These are phyloP conservation scores for Drosophila athabasca DNA, from an alignment of 1,140 invertebrate genomes.

Conservation along the genomic window DNA sequence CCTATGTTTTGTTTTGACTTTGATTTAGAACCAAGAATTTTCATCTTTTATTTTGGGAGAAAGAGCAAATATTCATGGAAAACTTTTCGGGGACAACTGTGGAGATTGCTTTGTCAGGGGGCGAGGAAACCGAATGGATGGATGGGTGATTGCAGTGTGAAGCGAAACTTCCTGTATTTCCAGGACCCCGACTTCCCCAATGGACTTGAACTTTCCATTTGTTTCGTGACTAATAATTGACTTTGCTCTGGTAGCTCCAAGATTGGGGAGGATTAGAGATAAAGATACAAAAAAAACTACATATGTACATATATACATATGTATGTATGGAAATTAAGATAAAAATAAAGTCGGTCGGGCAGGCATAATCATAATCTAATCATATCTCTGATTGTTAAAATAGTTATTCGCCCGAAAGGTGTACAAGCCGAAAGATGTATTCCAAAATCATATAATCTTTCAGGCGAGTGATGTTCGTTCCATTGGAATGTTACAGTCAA, in stretches of 20 bases:
- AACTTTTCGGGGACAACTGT: slow-evolving; percentile 42
- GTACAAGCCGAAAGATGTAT: too few species aligned
- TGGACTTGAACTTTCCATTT: slow-evolving; percentile 32
- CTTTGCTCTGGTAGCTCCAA: slow-evolving; percentile 4
- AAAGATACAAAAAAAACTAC: neutral
- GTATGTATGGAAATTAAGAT: too few species aligned
- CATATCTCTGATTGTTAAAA: too few species aligned
- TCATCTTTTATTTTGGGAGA: slow-evolving; percentile 3
- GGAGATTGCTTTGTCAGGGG: slow-evolving; percentile 12
- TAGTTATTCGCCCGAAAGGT: too few species aligned
- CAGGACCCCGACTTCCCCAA: neutral
- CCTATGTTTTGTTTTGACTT: slow-evolving; percentile 52
- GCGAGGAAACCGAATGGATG: neutral
- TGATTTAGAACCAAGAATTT: slow-evolving; percentile 41
- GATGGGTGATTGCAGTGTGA: neutral
- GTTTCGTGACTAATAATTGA: slow-evolving; percentile 33
- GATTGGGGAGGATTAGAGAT: neutral
- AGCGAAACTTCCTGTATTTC: slow-evolving; percentile 5
- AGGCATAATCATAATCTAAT: too few species aligned
- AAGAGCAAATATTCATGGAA: slow-evolving; percentile 40
- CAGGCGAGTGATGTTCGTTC: too few species aligned
- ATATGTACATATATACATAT: too few species aligned
- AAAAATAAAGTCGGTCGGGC: too few species aligned
- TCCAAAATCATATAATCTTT: too few species aligned
- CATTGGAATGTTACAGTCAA: too few species aligned